Evolutionary conservation across 2,797 vertebrate species (phyloP), one percentile per base, ranked within the genome.

Genomic region (Pygocentrus nattereri): DNA sequence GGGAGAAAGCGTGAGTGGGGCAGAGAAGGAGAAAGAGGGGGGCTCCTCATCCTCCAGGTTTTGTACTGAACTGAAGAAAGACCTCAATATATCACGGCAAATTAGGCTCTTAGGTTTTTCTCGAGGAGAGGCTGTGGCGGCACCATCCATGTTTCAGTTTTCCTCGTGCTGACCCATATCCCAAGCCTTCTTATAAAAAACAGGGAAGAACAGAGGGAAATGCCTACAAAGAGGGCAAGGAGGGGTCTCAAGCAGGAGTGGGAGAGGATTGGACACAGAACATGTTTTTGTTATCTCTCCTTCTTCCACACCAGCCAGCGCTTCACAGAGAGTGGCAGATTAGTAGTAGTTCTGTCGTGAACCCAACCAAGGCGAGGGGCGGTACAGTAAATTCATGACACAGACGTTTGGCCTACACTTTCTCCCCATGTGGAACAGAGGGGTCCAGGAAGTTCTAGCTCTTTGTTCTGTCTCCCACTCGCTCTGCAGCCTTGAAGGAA

Each of bases 21-120:
- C 18, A 18, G 58, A 0, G 54, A 23, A 52, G 72, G 75, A 54
- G 64, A 59, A 74, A 44, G 52, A 49, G 74, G 61, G 19, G 54
- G 71, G 65, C 62, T 82, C 74, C 76, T 84, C 73, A 71, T 79
- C 78, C 77, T 75, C 64, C 64, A 34, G 69, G 69, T 85, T 88
- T 87, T 88, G 88, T 89, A 76, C 70, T 81, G 76, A 59, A 79
- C 81, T 75, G 58, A 82, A 83, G 74, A 86, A 82, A 82, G 85
- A 79, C 80, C 84, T 87, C 82, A 76, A 86, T 87, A 84, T 84
- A 83, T 86, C 80, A 82, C 78, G 52, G 87, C 84, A 86, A 89
- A 89, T 88, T 80, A 87, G 85, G 80, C 79, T 84, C 83, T 85
- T 82, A 73, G 78, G 76, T 70, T 76, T 70, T 76, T 82, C 52